phyloP scores from a whole-genome alignment of 1,140 invertebrate genomes.

The Sminthurinus signatus region DNA sequence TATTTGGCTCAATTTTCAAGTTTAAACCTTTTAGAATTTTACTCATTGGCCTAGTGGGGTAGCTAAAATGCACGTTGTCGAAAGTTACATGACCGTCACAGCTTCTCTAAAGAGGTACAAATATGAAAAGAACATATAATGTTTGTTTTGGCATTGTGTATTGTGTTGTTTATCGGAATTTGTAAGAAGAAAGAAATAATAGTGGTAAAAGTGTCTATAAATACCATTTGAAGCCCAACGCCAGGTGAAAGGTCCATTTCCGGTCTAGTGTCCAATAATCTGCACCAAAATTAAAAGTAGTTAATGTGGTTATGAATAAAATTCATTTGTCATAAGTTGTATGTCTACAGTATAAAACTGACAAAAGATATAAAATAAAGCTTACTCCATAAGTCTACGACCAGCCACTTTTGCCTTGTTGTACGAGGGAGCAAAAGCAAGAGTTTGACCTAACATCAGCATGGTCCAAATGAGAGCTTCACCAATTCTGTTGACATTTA shows the following conservation, averaged over 20 bases:
- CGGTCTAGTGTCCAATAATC: neutral
- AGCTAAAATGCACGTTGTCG: constrained; percentile 46
- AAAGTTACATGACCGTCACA: constrained; percentile 45
- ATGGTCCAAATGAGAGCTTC: constrained; percentile 66
- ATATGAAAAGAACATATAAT: too few species aligned
- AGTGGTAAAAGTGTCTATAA: too few species aligned
- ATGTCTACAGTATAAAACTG: too few species aligned
- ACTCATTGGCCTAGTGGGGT: constrained; percentile 45
- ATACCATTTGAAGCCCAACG: neutral
- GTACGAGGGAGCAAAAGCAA: constrained; percentile 79
- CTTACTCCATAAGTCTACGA: constrained; percentile 5
- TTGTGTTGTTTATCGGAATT: too few species aligned
- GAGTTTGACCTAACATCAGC: constrained; percentile 67
- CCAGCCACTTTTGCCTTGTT: constrained; percentile 25
- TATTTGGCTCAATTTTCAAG: constrained; percentile 54
- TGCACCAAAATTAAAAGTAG: too few species aligned
- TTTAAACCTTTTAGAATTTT: constrained; percentile 45
- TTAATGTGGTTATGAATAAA: too few species aligned
- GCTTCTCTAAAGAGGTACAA: constrained; percentile 15
- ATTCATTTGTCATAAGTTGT: too few species aligned
- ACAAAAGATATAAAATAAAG: too few species aligned
- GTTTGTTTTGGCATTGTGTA: too few species aligned
- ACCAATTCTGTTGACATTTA: constrained; percentile 53
- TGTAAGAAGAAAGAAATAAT: too few species aligned
- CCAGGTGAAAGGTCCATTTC: neutral